Evolutionary conservation across 2,797 vertebrate genomes (phyloP).

Genomic region (Lemur catta): DNA sequence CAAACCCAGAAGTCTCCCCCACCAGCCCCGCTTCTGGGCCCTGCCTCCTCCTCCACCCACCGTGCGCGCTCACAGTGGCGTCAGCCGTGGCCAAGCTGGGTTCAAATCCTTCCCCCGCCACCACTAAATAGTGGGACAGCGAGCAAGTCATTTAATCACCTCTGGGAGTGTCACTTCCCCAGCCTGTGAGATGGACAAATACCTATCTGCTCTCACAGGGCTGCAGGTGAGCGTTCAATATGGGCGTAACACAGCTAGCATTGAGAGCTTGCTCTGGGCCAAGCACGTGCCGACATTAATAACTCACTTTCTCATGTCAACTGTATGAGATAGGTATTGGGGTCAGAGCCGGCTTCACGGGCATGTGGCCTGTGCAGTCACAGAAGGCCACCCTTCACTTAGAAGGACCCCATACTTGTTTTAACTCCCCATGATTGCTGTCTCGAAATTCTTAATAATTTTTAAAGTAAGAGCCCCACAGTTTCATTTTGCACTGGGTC

Average conservation of each 20-base stretch:
- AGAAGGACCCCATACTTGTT: not conserved
- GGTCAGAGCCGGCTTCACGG: not conserved
- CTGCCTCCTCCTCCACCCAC: not conserved
- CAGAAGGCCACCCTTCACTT: accelerated
- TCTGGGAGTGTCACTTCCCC: not conserved
- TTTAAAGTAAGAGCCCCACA: not conserved
- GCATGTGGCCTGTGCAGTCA: accelerated
- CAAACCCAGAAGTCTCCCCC: not conserved
- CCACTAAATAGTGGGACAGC: too few relatives aligned
- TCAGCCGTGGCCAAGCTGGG: not conserved
- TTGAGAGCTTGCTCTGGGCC: not conserved
- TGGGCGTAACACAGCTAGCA: not conserved
- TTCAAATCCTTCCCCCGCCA: not conserved
- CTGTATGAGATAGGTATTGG: accelerated
- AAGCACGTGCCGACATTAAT: not conserved
- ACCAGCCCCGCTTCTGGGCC: not conserved
- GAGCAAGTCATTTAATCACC: not conserved
- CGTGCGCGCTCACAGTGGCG: accelerated
- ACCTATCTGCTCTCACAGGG: not conserved
- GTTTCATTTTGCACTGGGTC: not conserved
- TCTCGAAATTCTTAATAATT: not conserved
- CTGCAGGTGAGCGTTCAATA: accelerated
- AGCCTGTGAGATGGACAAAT: not conserved
- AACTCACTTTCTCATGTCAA: not conserved
- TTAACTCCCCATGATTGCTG: not conserved